A percentile compares a stretch with the other conserved stretches of the same genome.
Conservation (phyloP, 1,140 invertebrate species). For the Cyphomyrmex costatus region DNA sequence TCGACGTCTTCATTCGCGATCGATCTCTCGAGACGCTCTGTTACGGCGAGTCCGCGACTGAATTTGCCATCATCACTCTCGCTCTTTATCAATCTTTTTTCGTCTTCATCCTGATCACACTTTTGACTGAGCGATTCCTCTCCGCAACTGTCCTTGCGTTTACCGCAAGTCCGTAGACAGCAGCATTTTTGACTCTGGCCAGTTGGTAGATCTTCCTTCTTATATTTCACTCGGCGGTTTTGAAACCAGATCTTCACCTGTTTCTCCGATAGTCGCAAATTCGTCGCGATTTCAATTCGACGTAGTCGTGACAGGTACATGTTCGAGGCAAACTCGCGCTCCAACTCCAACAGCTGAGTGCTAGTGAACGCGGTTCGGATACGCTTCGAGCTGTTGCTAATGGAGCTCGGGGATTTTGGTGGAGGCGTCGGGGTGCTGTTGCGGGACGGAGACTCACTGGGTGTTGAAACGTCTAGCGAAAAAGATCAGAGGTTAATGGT, state of each 20-base stretch:
- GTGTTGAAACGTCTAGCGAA: conserved; percentile 84
- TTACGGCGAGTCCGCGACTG: neutral
- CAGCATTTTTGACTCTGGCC: conserved; percentile 86
- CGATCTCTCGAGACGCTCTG: conserved; percentile 66
- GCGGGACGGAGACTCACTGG: conserved; percentile 84
- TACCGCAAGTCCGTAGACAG: conserved; percentile 87
- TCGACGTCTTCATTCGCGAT: conserved; percentile 9
- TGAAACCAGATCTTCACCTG: conserved; percentile 99
- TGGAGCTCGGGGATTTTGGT: conserved; percentile 84
- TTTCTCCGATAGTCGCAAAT: conserved; percentile 95
- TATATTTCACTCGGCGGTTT: conserved; percentile 96
- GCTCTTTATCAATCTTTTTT: conserved; percentile 40
- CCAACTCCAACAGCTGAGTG: conserved; percentile 95
- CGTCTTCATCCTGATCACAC: conserved; percentile 66
- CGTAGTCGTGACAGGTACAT: conserved; percentile 96
- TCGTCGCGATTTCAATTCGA: conserved; percentile 96
- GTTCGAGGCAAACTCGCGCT: conserved; percentile 96
- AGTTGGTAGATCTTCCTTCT: conserved; percentile 91
- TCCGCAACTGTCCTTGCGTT: conserved; percentile 87
- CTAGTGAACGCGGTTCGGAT: conserved; percentile 97
- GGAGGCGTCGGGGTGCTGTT: conserved; percentile 88
- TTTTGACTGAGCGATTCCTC: conserved; percentile 70
- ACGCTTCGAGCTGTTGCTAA: conserved; percentile 90
- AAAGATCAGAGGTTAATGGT: neutral
- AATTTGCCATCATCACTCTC: conserved; percentile 34